Conservation (phyloP, 2,113 vertebrate genomes). For the Corvus cornix region DNA sequence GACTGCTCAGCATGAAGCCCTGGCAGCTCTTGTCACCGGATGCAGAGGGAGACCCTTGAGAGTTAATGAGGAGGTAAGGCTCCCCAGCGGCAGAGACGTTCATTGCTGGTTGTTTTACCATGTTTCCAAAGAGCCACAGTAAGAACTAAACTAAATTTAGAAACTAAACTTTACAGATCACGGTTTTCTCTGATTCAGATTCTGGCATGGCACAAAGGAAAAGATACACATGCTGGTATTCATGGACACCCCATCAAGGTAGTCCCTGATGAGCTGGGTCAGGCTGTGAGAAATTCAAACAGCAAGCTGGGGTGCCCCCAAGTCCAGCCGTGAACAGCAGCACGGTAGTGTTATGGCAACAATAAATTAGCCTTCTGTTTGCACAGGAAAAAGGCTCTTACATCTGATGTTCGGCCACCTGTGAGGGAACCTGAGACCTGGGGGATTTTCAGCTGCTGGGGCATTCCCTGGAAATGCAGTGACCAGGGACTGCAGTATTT, state of each 20-base stretch:
- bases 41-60: not conserved
- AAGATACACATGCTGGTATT: too few species aligned
- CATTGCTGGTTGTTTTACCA: not conserved
- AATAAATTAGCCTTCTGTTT: not conserved
- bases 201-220: not conserved
- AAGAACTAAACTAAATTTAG: not conserved
- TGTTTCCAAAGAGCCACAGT: not conserved
- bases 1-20: not conserved
- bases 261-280: too few species aligned
- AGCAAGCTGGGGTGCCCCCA: not conserved
- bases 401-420: not conserved
- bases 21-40: not conserved
- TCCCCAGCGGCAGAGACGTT: not conserved
- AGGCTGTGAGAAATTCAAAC: not conserved
- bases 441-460: not conserved
- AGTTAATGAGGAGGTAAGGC: not conserved
- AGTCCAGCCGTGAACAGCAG: not conserved
- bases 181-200: not conserved
- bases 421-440: not conserved
- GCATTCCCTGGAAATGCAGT: not conserved
- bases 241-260: fast-evolving
- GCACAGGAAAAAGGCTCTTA: not conserved
- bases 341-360: not conserved
- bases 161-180: not conserved
- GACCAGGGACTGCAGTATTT: not conserved